A percentile compares a stretch with the other conserved stretches of the same genome.
Evolutionary conservation across 2,113 vertebrate genomes (phyloP).

Genomic region (Scolopax mira): DNA sequence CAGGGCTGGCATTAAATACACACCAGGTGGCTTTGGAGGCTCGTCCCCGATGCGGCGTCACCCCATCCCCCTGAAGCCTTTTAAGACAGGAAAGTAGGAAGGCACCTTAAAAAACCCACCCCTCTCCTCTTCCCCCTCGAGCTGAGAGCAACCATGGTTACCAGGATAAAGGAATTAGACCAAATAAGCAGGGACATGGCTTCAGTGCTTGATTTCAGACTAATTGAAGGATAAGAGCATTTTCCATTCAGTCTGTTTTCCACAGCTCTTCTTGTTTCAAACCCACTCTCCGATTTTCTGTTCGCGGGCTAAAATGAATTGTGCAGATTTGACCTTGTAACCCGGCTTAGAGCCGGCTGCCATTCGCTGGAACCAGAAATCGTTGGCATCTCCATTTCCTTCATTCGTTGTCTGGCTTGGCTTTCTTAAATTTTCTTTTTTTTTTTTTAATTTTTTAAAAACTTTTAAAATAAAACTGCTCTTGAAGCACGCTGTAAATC

Average conservation of each 20-base stretch:
- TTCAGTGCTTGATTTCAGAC: background rate
- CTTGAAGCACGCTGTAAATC: background rate
- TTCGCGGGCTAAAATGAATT: background rate
- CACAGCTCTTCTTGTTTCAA: background rate
- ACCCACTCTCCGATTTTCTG: background rate
- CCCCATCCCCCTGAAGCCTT: background rate
- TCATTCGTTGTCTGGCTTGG: slow-evolving; percentile 17
- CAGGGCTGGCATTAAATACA: background rate
- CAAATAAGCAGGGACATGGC: background rate
- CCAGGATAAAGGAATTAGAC: background rate
- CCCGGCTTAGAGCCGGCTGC: background rate
- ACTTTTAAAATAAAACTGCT: background rate
- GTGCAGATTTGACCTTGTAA: background rate
- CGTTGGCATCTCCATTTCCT: slow-evolving; percentile 16
- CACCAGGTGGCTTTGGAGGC: background rate
- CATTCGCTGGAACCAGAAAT: background rate
- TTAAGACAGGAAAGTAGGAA: background rate
- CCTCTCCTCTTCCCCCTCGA: accelerated
- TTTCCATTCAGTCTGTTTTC: background rate
- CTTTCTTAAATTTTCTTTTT: background rate
- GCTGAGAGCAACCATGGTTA: slow-evolving; percentile 8
- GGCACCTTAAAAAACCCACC: background rate
- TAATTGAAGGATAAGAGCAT: background rate
- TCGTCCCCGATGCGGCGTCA: accelerated
- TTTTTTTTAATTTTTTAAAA: too few species aligned